phyloP scores from a whole-genome alignment of 2,113 vertebrate genomes.

The Barnardius zonarius region DNA sequence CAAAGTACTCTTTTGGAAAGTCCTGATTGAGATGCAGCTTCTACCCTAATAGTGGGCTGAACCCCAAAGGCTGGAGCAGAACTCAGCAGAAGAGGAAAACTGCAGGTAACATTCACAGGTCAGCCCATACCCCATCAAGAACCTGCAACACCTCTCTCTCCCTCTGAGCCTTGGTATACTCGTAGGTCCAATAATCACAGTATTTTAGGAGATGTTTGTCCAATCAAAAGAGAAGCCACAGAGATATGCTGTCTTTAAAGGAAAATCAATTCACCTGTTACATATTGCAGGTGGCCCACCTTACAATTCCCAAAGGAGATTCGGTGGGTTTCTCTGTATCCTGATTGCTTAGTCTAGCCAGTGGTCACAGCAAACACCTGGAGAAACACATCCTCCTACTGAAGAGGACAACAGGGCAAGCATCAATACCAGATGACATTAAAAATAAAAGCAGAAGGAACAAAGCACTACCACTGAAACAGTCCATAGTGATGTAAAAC shows the following conservation, averaged over 20 bases:
- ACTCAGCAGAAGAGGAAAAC: background rate
- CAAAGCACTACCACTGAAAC: background rate
- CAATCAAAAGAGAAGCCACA: background rate
- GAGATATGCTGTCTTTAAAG: background rate
- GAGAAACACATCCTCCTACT: background rate
- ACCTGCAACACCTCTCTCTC: background rate
- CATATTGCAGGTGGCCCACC: background rate
- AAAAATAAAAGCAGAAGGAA: constrained; percentile 7
- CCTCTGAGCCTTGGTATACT: background rate
- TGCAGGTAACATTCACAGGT: background rate
- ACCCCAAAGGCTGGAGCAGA: background rate
- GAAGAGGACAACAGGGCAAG: background rate
- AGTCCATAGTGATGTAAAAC: background rate
- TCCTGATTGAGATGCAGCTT: background rate
- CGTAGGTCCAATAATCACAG: background rate
- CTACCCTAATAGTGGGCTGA: background rate
- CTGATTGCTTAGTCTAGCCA: background rate
- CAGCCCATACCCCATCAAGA: background rate
- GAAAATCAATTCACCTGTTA: constrained; percentile 9
- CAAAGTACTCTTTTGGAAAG: background rate
- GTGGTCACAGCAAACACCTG: background rate
- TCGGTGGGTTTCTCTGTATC: background rate
- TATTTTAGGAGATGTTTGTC: background rate
- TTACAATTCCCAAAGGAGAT: background rate
- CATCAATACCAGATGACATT: background rate